Percentiles rank a stretch among this genome's conserved stretches.
These are phyloP conservation scores for Zapornia atra DNA, from an alignment of 2,113 vertebrate species.

Conservation along the genomic window DNA sequence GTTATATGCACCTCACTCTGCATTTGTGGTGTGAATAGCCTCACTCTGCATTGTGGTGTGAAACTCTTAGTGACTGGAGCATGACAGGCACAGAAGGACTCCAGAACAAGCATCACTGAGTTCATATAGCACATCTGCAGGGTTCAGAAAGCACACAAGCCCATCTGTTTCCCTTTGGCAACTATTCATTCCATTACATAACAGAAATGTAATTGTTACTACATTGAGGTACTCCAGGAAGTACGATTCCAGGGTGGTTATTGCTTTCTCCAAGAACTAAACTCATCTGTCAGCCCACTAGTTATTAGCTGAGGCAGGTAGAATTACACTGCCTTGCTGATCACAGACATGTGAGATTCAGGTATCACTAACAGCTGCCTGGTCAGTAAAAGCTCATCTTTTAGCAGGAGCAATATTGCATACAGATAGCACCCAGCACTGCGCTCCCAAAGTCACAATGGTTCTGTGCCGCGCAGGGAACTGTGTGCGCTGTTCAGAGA, in stretches of 20 bases:
- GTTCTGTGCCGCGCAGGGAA: background rate
- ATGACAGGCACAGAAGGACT: background rate
- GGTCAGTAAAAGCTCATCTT: background rate
- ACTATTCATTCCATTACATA: background rate
- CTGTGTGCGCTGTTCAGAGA: background rate
- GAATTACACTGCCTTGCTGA: background rate
- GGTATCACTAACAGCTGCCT: background rate
- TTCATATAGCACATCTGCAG: background rate
- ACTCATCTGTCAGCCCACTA: background rate
- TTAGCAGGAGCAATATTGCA: background rate
- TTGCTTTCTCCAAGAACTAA: background rate
- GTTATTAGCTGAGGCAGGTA: background rate
- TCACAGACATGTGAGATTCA: background rate
- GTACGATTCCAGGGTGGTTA: background rate
- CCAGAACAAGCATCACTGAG: background rate
- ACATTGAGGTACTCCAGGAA: background rate
- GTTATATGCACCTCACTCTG: background rate
- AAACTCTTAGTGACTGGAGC: background rate
- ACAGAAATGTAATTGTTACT: background rate
- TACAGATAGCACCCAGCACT: background rate
- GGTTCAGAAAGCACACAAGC: background rate
- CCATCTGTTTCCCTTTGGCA: background rate
- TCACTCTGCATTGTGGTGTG: too few relatives aligned
- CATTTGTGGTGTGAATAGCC: background rate
- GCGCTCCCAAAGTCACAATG: accelerated